Percentiles rank a stretch among this genome's conserved stretches.
Conservation (phyloP, 2,888 invertebrate genomes). For the Priocnemis perturbator region DNA sequence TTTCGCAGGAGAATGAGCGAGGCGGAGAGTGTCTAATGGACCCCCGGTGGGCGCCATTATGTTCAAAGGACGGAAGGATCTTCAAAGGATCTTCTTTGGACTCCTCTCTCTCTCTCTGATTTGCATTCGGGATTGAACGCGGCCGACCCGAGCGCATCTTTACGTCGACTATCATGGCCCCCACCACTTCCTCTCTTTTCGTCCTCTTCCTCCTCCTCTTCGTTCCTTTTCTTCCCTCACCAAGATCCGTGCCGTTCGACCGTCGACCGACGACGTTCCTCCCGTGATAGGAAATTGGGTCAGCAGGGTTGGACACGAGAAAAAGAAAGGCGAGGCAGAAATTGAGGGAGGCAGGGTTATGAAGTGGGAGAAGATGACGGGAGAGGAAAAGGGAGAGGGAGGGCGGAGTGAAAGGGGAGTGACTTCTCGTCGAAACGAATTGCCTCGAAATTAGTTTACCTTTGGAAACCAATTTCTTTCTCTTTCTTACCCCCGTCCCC, state of each 20-base stretch:
- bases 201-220: not conserved
- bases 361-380: slow-evolving; percentile 2
- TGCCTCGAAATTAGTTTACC: slow-evolving; percentile 63
- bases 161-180: not conserved
- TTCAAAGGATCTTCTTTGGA: slow-evolving; percentile 59
- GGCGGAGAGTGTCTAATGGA: slow-evolving; percentile 52
- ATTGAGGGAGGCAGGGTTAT: slow-evolving; percentile 15
- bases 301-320: slow-evolving; percentile 40
- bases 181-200: not conserved
- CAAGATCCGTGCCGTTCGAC: no score
- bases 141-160: slow-evolving; percentile 13
- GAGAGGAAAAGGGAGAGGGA: not conserved
- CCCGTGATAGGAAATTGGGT: slow-evolving; percentile 54
- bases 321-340: slow-evolving; percentile 18
- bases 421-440: slow-evolving; percentile 49
- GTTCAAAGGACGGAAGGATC: slow-evolving; percentile 60
- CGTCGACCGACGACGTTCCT: no score
- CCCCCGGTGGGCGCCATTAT: slow-evolving; percentile 43
- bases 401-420: slow-evolving; percentile 12
- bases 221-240: not conserved
- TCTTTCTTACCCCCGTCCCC: slow-evolving; percentile 35
- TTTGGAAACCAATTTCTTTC: slow-evolving; percentile 59
- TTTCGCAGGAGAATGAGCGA: slow-evolving; percentile 45
- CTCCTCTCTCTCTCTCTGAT: slow-evolving; percentile 50
- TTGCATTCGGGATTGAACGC: slow-evolving; percentile 64